Conservation (phyloP, 1,140 invertebrate species). For the Coenobita brevimanus region DNA sequence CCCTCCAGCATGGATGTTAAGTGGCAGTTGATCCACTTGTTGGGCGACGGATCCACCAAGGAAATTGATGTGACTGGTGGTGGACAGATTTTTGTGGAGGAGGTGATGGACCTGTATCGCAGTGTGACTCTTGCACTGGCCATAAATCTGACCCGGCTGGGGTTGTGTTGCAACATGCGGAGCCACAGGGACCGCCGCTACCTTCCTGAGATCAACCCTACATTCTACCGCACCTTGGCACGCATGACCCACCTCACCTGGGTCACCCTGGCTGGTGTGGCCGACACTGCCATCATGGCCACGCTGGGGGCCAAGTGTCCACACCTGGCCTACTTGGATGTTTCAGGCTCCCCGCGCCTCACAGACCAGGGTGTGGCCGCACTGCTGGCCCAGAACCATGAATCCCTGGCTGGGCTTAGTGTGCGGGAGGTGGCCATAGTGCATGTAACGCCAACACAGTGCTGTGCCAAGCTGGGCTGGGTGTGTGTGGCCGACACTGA, state of each 20-base stretch:
- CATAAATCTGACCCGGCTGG: slow-evolving; percentile 26
- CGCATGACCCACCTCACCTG: slow-evolving; percentile 43
- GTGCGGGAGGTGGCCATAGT: neutral
- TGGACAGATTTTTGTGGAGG: slow-evolving; percentile 24
- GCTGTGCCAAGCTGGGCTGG: slow-evolving; percentile 12
- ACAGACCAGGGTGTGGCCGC: slow-evolving; percentile 22
- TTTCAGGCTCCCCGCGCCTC: neutral
- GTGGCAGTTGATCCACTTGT: slow-evolving; percentile 37
- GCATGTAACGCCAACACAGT: neutral
- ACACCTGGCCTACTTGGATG: slow-evolving; percentile 18
- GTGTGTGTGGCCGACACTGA: slow-evolving; percentile 29
- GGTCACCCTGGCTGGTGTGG: slow-evolving; percentile 44
- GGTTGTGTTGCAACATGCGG: slow-evolving; percentile 16
- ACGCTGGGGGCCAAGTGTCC: slow-evolving; percentile 29
- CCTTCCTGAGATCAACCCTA: slow-evolving; percentile 32
- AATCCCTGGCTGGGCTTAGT: neutral
- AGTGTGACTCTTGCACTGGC: slow-evolving; percentile 13
- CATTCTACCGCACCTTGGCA: slow-evolving; percentile 27
- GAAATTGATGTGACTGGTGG: slow-evolving; percentile 10
- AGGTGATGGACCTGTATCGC: slow-evolving; percentile 43
- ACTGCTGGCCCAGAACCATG: slow-evolving; percentile 7
- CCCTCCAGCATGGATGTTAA: neutral
- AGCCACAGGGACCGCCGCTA: neutral
- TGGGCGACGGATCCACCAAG: slow-evolving; percentile 33
- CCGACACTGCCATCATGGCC: slow-evolving; percentile 11